Conservation (phyloP, 2,797 vertebrate species). For the Triplophysa yarkandensis region DNA sequence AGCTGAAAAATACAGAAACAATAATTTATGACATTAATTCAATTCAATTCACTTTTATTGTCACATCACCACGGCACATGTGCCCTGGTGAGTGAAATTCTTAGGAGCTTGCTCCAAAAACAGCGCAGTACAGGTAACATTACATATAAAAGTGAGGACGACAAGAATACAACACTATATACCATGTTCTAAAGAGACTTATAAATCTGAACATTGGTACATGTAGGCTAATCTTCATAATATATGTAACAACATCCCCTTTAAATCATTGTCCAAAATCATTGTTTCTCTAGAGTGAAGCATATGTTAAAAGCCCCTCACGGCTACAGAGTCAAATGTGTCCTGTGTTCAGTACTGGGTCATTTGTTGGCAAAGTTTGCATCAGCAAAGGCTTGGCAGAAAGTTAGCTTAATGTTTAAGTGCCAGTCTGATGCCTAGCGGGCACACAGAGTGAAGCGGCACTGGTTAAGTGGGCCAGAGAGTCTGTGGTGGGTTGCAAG, state of each 20-base stretch:
- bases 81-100: too few relatives aligned
- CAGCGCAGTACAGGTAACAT: too few relatives aligned
- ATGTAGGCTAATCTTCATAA: not conserved
- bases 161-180: too few relatives aligned
- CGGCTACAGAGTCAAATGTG: not conserved
- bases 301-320: not conserved
- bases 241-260: not conserved
- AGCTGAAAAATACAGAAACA: constrained; percentile 35
- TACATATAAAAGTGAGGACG: too few relatives aligned
- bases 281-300: not conserved
- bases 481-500: constrained; percentile 30
- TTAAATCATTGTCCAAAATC: not conserved
- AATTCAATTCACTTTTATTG: too few relatives aligned
- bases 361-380: not conserved
- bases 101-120: too few relatives aligned
- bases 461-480: constrained; percentile 14
- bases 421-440: constrained; percentile 12
- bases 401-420: not conserved
- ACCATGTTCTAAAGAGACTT: too few relatives aligned
- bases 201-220: not conserved
- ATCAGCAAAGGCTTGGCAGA: not conserved
- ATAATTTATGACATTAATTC: too few relatives aligned
- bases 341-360: constrained; percentile 14
- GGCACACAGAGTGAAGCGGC: not conserved
- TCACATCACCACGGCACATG: too few relatives aligned